Evolutionary conservation across 2,113 vertebrate species (phyloP).

Genomic region (Zosterops japonicus): DNA sequence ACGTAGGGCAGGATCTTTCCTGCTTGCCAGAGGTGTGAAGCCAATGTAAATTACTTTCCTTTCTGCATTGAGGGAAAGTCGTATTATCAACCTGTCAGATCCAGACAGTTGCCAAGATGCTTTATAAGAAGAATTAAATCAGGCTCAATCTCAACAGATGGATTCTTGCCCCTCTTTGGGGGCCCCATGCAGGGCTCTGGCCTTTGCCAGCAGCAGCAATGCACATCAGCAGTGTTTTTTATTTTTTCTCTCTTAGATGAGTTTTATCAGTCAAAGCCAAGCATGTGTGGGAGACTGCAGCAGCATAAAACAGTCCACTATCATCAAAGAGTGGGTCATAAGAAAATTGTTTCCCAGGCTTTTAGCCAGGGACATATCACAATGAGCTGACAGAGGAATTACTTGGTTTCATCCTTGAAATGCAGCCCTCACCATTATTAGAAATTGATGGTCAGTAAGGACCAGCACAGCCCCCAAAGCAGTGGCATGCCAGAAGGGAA

Average conservation of each 20-base stretch:
- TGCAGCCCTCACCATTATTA: background rate
- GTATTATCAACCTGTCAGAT: conserved; percentile 65
- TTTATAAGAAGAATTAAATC: conserved; percentile 52
- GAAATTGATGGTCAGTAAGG: background rate
- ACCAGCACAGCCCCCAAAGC: background rate
- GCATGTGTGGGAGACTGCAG: background rate
- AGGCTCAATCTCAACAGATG: background rate
- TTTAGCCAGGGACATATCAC: conserved; percentile 5
- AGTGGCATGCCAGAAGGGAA: background rate
- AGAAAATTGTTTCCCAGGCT: conserved; percentile 36
- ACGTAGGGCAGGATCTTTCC: conserved; percentile 1
- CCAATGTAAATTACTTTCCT: conserved; percentile 65
- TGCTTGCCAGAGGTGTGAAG: conserved; percentile 60
- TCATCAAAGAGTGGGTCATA: background rate
- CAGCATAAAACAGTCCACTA: background rate
- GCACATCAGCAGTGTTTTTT: background rate
- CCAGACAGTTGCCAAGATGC: conserved; percentile 45
- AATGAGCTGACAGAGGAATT: background rate
- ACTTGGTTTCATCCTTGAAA: conserved; percentile 15
- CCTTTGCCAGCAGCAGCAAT: conserved; percentile 10
- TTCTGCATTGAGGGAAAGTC: conserved; percentile 40
- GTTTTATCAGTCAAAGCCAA: conserved; percentile 9
- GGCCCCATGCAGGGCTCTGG: background rate
- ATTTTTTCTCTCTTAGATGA: background rate
- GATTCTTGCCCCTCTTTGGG: background rate